Evolutionary conservation across 2,113 vertebrate genomes (phyloP), one percentile per base, ranked within the genome.

Genomic region (Alligator mississippiensis): DNA sequence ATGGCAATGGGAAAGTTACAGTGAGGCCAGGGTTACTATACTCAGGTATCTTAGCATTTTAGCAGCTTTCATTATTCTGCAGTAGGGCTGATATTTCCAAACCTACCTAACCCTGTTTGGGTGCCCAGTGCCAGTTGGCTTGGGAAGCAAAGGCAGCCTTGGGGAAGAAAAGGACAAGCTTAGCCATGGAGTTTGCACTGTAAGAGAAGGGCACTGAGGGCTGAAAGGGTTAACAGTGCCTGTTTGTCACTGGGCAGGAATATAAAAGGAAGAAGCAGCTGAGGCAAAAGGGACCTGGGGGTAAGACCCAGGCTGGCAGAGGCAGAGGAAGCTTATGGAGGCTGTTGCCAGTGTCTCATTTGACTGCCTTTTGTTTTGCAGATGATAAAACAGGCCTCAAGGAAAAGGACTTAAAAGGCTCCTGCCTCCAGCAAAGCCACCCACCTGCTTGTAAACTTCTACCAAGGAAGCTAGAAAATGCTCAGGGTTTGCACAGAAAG

Each of bases 21-120:
- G 0, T 80, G 1, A 93, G 94, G 91, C 92, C 85, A 78, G 82
- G 0, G 77, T 90, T 97, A 47, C 47, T 47, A 90, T 96, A 60
- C 94, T 96, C 96, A 90, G 94, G 93, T 88, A 85, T 86, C 80
- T 84, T 93, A 84, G 89, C 62, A 62, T 90, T 92, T 93, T 85
- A 13, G 78, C 70, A 89, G 78, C 78, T 94, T 96, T 96, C 96
- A 97, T 97, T 94, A 96, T 38, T 94, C 85, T 14, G 85, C 91
- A 75, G 80, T 68, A 90, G 58, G 57, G 0, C 79, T 77, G 90
- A 93, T 91, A 7, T 70, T 95, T 91, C 28, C 66, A 91, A 93
- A 91, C 93, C 91, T 92, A 85, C 89, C 90, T 78, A 5, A 80
- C 72, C 59, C 84, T 25, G 72, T 61, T 93, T 70, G 96, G 92